Evolutionary conservation across 2,888 invertebrate genomes (phyloP), one percentile per base, ranked within the genome.

Genomic region (Brachypalpus laphriformis): DNA sequence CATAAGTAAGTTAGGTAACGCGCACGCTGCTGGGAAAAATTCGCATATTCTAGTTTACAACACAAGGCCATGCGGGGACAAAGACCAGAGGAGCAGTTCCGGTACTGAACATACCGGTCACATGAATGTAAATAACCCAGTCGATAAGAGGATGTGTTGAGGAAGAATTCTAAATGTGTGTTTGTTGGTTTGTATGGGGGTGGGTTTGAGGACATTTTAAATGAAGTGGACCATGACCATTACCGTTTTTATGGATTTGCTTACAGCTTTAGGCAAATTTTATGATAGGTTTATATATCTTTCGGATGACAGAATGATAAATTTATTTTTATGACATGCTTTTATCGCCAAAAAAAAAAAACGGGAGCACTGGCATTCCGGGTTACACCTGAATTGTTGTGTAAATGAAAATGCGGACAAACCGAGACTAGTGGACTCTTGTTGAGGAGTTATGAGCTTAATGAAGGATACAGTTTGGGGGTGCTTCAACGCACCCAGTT

Each of bases 181-280:
- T n/a, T 34, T 25, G 25, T 25, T 25, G 25, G 25, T 25, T 25
- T 25, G 25, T 5, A 22, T 40, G 57, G 11, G 8, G 9, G 16
- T 25, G 49, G 22, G 63, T 31, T 25, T 16, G 28, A n/a, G 72
- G 37, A 31, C 49, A 59, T 82, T 71, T 82, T 63, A 63, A 83
- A 83, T 83, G 56, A 74, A 83, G 74, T 83, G 63, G 74, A 74
- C 83, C 63, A 70, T 70, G 78, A 70, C 74, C 74, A 78, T 83
- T 70, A 75, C 57, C 31, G 42, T 42, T 82, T 83, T 83, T 70
- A 63, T 68, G 37, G 71, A 77, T 71, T 75, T 63, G 61, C 80
- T 65, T 71, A 61, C 49, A 59, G 78, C 72, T 57, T 78, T 61
- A 78, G 78, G 74, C 49, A 78, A 72, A 70, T 83, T 82, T 83